A percentile compares a stretch with the other conserved stretches of the same genome.
phyloP scores from a whole-genome alignment of 1,140 invertebrate genomes.

The Drosophila kurseongensis region DNA sequence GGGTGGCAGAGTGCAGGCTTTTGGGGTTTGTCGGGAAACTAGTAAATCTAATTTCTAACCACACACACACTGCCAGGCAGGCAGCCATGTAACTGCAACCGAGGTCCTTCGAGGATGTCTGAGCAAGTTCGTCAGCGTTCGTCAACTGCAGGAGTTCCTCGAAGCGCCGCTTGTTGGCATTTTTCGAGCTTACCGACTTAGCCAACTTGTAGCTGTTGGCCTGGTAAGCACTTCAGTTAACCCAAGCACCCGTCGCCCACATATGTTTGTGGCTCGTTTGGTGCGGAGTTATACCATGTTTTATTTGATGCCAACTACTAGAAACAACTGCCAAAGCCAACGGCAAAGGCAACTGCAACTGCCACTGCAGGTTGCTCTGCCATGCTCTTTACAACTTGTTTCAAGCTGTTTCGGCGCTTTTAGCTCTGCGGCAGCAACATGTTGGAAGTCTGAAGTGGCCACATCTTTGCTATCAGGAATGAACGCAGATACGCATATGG shows the following conservation, averaged over 20 bases:
- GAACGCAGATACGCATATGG: constrained; percentile 2
- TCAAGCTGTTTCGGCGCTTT: constrained; percentile 15
- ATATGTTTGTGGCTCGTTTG: constrained; percentile 40
- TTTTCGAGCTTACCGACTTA: constrained; percentile 73
- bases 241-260: constrained; percentile 27
- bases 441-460: constrained; percentile 43
- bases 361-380: constrained; percentile 30
- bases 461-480: constrained; percentile 26
- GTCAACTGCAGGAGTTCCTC: constrained; percentile 63
- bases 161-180: constrained; percentile 62
- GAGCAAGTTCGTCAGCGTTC: constrained; percentile 67
- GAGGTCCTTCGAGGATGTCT: constrained; percentile 38
- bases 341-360: constrained; percentile 12
- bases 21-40: constrained; percentile 58
- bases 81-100: constrained; percentile 63
- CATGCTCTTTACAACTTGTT: constrained; percentile 43
- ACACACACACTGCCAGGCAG: constrained; percentile 35
- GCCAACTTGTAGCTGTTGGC: constrained; percentile 65
- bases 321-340: constrained; percentile 47
- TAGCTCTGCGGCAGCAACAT: constrained; percentile 20
- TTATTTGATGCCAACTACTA: constrained; percentile 44
- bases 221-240: constrained; percentile 50
- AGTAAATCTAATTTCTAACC: constrained; percentile 80
- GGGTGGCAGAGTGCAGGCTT: constrained; percentile 29
- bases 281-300: constrained; percentile 30